Evolutionary conservation across 92 coral and sea anemone genomes (phyloP).

Genomic region (Nematostella vectensis): DNA sequence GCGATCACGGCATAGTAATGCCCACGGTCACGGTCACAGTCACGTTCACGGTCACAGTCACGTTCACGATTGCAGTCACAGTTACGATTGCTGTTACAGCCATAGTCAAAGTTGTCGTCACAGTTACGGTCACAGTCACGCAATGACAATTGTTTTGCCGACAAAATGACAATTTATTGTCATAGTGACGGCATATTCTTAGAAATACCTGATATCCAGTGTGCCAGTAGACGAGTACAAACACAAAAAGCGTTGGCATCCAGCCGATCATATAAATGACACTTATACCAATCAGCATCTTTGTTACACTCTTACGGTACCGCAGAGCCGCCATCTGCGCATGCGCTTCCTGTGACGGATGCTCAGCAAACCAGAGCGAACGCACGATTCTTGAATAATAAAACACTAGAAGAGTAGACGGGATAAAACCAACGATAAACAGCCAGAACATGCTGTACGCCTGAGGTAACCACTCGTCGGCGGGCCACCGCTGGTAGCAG

Average conservation of each 20-base stretch:
- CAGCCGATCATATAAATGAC: slow-evolving; percentile 10
- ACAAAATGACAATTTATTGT: too few species aligned
- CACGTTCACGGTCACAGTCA: too few species aligned
- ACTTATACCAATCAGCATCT: slow-evolving; percentile 10
- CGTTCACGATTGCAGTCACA: too few species aligned
- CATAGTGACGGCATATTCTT: too few species aligned
- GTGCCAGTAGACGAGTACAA: slow-evolving; percentile 15
- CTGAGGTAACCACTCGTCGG: slow-evolving; percentile 26
- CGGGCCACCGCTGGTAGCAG: slow-evolving; percentile 28
- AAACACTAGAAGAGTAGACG: slow-evolving; percentile 13
- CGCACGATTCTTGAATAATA: slow-evolving; percentile 16
- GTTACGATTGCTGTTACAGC: too few species aligned
- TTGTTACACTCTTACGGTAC: slow-evolving; percentile 13
- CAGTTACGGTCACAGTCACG: too few species aligned
- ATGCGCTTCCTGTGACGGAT: not conserved
- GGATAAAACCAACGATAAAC: slow-evolving; percentile 26
- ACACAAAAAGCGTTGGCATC: slow-evolving; percentile 8
- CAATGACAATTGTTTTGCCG: too few species aligned
- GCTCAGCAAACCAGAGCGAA: slow-evolving; percentile 12
- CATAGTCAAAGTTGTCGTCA: too few species aligned
- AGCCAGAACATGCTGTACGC: slow-evolving; percentile 32
- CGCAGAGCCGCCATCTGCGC: slow-evolving; percentile 9
- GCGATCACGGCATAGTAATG: too few species aligned
- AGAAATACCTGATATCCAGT: slow-evolving; percentile 1
- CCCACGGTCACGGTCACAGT: too few species aligned